These are phyloP conservation scores for Cryptocephalus primarius DNA, from an alignment of 2,888 invertebrate species.

Conservation along the genomic window DNA sequence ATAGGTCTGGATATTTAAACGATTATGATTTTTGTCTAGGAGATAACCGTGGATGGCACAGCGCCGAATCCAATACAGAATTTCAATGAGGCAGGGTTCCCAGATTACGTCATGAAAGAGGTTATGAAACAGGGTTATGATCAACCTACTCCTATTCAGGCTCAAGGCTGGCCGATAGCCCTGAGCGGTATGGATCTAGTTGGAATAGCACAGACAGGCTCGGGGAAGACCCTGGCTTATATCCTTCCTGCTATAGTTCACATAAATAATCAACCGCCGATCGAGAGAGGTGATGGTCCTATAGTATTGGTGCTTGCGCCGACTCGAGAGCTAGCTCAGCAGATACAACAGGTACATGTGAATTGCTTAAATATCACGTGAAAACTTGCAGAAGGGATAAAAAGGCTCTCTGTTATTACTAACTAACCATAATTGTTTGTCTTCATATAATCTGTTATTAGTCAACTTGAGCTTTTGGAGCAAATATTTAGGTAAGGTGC, in stretches of 20 bases:
- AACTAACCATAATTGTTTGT: too few relatives aligned
- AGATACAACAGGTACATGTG: constrained; percentile 47
- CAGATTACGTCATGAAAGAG: constrained; percentile 64
- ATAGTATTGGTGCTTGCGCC: constrained; percentile 72
- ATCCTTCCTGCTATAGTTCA: constrained; percentile 78
- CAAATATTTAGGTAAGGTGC: too few relatives aligned
- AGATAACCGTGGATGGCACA: constrained; percentile 75
- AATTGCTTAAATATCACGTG: too few relatives aligned
- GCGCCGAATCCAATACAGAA: constrained; percentile 63
- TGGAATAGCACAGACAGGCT: constrained; percentile 77
- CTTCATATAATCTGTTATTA: too few relatives aligned
- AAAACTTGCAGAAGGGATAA: constrained; percentile 65
- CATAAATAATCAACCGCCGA: constrained; percentile 69
- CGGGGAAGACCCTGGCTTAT: constrained; percentile 70
- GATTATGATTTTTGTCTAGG: constrained; percentile 24
- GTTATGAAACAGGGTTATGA: constrained; percentile 64
- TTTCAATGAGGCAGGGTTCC: constrained; percentile 72
- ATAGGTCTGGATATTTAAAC: too few relatives aligned
- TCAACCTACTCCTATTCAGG: constrained; percentile 75
- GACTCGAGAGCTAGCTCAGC: constrained; percentile 66
- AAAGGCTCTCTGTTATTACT: too few relatives aligned
- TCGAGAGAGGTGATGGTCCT: constrained; percentile 73
- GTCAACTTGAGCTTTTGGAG: too few relatives aligned
- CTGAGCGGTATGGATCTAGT: constrained; percentile 75
- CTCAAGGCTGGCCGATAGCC: constrained; percentile 81